Conservation (phyloP, 2,888 invertebrate species). For the Papilio elwesi region DNA sequence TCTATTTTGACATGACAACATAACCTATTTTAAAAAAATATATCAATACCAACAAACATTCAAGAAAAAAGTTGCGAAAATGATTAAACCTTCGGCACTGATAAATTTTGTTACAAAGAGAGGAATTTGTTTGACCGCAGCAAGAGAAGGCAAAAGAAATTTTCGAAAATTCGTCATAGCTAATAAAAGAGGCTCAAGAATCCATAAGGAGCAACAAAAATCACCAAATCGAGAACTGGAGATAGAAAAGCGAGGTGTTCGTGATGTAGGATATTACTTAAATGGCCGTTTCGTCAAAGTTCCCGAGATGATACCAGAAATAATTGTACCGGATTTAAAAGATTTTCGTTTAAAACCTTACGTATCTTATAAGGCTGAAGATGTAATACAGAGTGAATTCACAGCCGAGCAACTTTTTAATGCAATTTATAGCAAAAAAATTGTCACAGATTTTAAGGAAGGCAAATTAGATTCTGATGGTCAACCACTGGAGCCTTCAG, state of each 20-base stretch:
- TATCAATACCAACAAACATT: conserved; percentile 28
- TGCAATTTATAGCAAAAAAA: conserved; percentile 91
- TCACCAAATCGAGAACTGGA: conserved; percentile 86
- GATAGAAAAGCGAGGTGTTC: conserved; percentile 88
- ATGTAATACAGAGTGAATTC: conserved; percentile 91
- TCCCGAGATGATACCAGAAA: conserved; percentile 95
- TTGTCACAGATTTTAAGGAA: conserved; percentile 88
- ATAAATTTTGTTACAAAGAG: conserved; percentile 67
- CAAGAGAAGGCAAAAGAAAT: conserved; percentile 89
- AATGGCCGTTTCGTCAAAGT: conserved; percentile 85
- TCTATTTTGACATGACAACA: not conserved
- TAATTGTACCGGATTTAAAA: conserved; percentile 95
- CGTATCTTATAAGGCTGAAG: conserved; percentile 92
- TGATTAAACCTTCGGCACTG: conserved; percentile 68
- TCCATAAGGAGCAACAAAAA: conserved; percentile 85
- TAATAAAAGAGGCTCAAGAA: conserved; percentile 89
- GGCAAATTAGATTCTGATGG: conserved; percentile 89
- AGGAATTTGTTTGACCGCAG: conserved; percentile 67
- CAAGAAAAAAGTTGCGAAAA: conserved; percentile 48
- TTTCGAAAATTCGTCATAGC: conserved; percentile 91
- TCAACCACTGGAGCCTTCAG: conserved; percentile 87
- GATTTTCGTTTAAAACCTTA: conserved; percentile 95
- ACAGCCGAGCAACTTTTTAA: conserved; percentile 93
- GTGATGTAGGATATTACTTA: conserved; percentile 84
- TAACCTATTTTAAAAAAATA: conserved; percentile 9